Evolutionary conservation across 1,140 invertebrate species (phyloP), one percentile per base, ranked within the genome.

Genomic region (Zaprionus ornatus): DNA sequence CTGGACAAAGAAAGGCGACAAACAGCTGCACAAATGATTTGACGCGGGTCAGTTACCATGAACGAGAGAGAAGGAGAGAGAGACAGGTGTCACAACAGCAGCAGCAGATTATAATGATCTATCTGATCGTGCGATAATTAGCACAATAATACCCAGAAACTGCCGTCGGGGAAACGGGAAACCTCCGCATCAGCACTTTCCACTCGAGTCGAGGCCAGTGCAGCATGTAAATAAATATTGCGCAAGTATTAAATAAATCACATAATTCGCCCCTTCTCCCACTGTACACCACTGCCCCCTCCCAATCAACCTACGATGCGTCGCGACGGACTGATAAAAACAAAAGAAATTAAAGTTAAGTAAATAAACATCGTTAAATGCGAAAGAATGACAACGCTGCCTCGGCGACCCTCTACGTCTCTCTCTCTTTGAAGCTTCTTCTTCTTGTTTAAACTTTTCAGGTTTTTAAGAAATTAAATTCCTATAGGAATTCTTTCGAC

Each of bases 1-100:
- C 37, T 74, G 52, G 54, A 48, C 57, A 69, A 76, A 63, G 77
- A 82, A 74, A 75, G 10, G 25, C 45, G 74, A 59, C 57, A 77
- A 80, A 72, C 81, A 83, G 77, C 82, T 83, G 81, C 63, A 70
- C 63, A 77, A 74, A 77, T 78, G 70, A 27, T 68, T 68, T 60
- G 19, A 45, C 19, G 12, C 15, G 65, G 55, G 19, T 60, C 55
- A 50, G 65, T 60, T 67, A 35, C 17, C 60, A 62, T 5, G 13
- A 19, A 12, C 4, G 35, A 40, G 40, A 15, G 29, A 25, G 17
- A 21, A 7, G 29, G 25, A 1, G 12, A 32, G 21, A 37, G 19
- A 62, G 54, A 70, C 67, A 63, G 59, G 67, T 70, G 59, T 52
- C 48, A 50, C 42, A 37, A 48, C 27, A 7, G 15, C 45, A 7